Evolutionary conservation across 2,888 invertebrate species (phyloP), one percentile per base, ranked within the genome.

Genomic region (Plebejus anna): DNA sequence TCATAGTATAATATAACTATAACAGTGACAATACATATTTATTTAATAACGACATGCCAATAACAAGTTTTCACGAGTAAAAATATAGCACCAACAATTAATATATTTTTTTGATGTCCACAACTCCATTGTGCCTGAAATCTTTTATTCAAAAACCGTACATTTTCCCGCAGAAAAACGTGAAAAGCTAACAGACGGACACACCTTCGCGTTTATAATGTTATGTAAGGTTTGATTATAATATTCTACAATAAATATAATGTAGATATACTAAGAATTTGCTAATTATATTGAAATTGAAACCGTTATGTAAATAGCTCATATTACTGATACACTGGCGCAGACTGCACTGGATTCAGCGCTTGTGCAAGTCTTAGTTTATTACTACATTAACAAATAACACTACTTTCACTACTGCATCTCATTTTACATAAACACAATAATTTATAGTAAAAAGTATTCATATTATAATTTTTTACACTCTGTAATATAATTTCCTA

Each of bases 301-400:
- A 51, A 51, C 32, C 22, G 75, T 76, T 76, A 70, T 76, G 75
- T 70, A 76, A 76, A 70, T 51, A 51, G 66, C 70, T 61, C 70
- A 76, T 70, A 76, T 70, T 51, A n/a, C 32, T 57, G 75, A 75
- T 57, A 57, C 75, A 38, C 11, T 38, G 75, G 36, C 16, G 9
- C 75, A 59, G 36, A 36, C 70, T 59, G 75, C 57, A 38, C 55
- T 57, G 38, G 70, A 77, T 38, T 70, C 13, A 22, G 38, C 2
- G 22, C 38, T 77, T 77, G 70, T 70, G 77, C 70, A 75, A 77
- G 77, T 38, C 47, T 70, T 75, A 75, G 66, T 75, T 75, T 75
- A 77, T 75, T 75, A 38, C 75, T 75, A 42, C 51, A 66, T 61
- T 76, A 36, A 75, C 73, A 32, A 71, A 42, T 71, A 71, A 71